phyloP scores from a whole-genome alignment of 1,140 invertebrate genomes.

The Stegodyphus mimosarum region DNA sequence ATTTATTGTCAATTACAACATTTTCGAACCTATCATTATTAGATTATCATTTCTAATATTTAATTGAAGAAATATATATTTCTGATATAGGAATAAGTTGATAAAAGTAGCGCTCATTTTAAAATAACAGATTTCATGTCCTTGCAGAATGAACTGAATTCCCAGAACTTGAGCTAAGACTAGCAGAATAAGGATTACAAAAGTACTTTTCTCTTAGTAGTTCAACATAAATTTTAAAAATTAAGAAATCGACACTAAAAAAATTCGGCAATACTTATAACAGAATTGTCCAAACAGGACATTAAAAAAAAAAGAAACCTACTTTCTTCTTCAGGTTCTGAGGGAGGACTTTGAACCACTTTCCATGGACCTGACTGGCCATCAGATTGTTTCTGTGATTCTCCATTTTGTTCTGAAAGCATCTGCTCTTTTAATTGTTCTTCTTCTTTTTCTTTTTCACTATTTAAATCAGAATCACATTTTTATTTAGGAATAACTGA shows the following conservation, averaged over 20 bases:
- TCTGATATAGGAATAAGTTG: no score
- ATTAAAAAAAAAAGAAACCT: background rate
- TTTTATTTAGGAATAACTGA: background rate
- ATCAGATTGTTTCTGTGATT: conserved; percentile 31
- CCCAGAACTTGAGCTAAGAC: no score
- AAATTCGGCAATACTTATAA: background rate
- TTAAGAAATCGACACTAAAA: background rate
- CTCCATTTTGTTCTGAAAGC: conserved; percentile 53
- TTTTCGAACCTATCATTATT: no score
- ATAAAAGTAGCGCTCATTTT: no score
- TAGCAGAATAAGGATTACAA: no score
- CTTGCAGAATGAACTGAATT: no score
- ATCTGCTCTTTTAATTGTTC: conserved; percentile 58
- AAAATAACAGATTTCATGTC: no score
- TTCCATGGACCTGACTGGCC: conserved; percentile 64
- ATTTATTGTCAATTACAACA: no score
- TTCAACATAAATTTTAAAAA: background rate
- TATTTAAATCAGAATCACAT: background rate
- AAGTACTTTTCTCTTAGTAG: no score
- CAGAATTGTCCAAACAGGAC: background rate
- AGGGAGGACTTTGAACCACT: conserved; percentile 10
- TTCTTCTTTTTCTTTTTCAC: conserved; percentile 65
- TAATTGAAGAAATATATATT: no score
- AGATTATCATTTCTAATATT: no score
- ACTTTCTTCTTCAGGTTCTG: conserved; percentile 36